phyloP scores from a whole-genome alignment of 2,797 vertebrate species.

The Acanthurus lineatus region DNA sequence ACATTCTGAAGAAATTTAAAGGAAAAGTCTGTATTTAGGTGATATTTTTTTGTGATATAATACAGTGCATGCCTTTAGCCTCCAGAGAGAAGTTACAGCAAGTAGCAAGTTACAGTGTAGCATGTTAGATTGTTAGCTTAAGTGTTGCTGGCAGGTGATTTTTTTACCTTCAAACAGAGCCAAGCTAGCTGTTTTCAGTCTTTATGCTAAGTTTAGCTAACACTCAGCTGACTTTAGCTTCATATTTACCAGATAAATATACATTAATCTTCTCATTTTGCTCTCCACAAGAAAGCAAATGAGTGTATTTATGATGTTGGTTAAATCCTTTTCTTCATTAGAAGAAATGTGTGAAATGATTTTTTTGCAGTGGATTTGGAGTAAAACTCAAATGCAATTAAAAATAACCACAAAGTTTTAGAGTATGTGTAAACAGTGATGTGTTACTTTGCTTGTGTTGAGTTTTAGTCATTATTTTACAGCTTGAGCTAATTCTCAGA shows the following conservation, averaged over 20 bases:
- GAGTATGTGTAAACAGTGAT: background rate
- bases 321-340: background rate
- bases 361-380: background rate
- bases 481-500: conserved; percentile 46
- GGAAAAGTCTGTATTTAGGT: no score
- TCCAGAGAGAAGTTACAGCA: conserved; percentile 1
- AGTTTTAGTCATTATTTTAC: conserved; percentile 36
- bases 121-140: no score
- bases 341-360: no score
- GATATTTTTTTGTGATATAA: no score
- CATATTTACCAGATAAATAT: background rate
- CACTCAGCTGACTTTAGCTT: background rate
- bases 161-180: background rate
- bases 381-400: background rate
- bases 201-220: conserved; percentile 12
- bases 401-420: background rate
- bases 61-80: conserved; percentile 14
- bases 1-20: no score
- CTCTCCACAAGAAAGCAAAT: background rate
- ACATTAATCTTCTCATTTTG: background rate
- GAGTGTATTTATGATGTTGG: background rate
- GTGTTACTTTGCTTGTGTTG: conserved; percentile 25
- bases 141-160: background rate
- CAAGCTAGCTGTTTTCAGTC: background rate
- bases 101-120: no score